A percentile compares a stretch with the other conserved stretches of the same genome.
Evolutionary conservation across 2,888 invertebrate genomes (phyloP).

Genomic region (Hypomecis atomaria): DNA sequence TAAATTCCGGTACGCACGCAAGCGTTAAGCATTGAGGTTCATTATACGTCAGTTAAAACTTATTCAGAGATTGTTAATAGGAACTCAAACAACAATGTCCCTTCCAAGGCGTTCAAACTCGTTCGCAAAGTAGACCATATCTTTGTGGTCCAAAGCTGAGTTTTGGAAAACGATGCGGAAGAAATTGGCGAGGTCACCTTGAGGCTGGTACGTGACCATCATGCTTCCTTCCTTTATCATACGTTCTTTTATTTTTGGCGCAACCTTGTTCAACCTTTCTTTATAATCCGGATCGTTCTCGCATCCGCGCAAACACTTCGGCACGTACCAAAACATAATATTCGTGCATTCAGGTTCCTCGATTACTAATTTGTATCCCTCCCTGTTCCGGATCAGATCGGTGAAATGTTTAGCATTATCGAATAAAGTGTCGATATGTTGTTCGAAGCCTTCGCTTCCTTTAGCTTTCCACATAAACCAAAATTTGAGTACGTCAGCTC

Average conservation of each 20-base stretch:
- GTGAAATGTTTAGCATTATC: conserved; percentile 90
- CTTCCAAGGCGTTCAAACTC: conserved; percentile 94
- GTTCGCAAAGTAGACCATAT: conserved; percentile 94
- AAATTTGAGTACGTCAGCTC: conserved; percentile 97
- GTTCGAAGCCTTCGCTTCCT: conserved; percentile 90
- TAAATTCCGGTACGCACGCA: neutral
- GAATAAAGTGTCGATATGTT: conserved; percentile 91
- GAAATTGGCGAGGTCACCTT: conserved; percentile 94
- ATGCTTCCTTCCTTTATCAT: conserved; percentile 98
- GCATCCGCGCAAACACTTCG: conserved; percentile 87
- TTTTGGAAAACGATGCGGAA: conserved; percentile 97
- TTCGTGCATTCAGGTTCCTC: conserved; percentile 96
- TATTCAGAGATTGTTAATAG: conserved; percentile 23
- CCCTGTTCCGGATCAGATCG: conserved; percentile 86
- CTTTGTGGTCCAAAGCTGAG: conserved; percentile 91
- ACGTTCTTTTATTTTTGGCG: conserved; percentile 95
- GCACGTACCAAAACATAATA: conserved; percentile 98
- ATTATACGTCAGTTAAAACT: conserved; percentile 27
- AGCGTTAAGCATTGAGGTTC: neutral
- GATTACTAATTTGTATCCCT: conserved; percentile 89
- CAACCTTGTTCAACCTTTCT: conserved; percentile 90
- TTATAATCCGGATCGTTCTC: conserved; percentile 84
- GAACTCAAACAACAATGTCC: conserved; percentile 77
- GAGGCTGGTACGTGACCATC: conserved; percentile 98
- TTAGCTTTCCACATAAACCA: conserved; percentile 99